These are phyloP conservation scores for Holacanthella duospinosa DNA, from an alignment of 2,888 invertebrate genomes.

Conservation along the genomic window DNA sequence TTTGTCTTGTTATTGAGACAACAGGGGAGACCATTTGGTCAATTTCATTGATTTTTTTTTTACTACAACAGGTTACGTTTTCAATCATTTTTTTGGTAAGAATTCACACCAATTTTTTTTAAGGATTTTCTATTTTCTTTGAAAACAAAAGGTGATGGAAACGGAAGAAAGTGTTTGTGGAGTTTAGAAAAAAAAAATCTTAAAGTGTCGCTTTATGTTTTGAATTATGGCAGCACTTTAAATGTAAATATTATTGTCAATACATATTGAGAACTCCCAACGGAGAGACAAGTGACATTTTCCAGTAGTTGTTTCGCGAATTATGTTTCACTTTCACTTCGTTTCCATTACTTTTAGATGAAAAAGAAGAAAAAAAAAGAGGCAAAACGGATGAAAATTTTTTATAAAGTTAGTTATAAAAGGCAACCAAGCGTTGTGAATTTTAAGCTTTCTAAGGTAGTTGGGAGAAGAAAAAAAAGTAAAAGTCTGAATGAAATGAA, in stretches of 20 bases:
- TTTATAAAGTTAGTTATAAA: not conserved
- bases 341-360: not conserved
- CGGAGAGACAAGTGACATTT: not conserved
- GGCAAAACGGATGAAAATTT: not conserved
- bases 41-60: too few species aligned
- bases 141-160: not conserved
- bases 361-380: not conserved
- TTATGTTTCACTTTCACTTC: not conserved
- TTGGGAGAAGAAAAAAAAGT: too few species aligned
- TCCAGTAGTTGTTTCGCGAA: not conserved
- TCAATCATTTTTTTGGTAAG: not conserved
- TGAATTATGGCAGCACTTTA: slow-evolving; percentile 7
- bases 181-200: not conserved
- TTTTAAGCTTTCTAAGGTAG: too few species aligned
- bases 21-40: too few species aligned
- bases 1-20: too few species aligned
- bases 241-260: slow-evolving; percentile 1
- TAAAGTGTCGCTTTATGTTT: not conserved
- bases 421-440: not conserved
- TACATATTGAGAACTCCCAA: not conserved
- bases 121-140: not conserved
- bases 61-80: too few species aligned
- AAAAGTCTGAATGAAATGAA: too few species aligned
- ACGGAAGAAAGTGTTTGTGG: not conserved
- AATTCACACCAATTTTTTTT: not conserved